Evolutionary conservation across 2,888 invertebrate species (phyloP).

Genomic region (Limnephilus rhombicus): DNA sequence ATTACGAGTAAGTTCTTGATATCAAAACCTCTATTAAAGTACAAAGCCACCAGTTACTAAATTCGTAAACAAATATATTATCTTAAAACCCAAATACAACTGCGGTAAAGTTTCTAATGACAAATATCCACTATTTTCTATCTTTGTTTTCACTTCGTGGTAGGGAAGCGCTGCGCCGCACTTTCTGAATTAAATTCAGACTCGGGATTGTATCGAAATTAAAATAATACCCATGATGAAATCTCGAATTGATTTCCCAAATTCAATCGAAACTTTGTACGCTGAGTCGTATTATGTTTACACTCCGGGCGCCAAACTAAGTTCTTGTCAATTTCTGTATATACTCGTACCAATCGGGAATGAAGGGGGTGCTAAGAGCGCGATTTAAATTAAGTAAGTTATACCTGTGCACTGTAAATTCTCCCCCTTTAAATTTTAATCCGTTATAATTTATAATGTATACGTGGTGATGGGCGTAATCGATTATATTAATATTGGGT

Average conservation of each 20-base stretch:
- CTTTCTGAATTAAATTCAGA: not conserved
- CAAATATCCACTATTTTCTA: not conserved
- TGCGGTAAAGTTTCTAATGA: not conserved
- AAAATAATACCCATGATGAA: not conserved
- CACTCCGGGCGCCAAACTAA: not conserved
- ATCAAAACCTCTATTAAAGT: not conserved
- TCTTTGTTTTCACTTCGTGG: not conserved
- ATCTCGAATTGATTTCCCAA: not conserved
- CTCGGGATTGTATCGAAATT: not conserved
- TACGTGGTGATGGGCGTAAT: not conserved
- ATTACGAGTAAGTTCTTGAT: not conserved
- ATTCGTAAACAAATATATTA: not conserved
- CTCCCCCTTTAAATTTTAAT: not conserved
- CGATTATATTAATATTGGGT: too few relatives aligned
- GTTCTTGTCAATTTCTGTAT: not conserved
- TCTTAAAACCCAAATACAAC: not conserved
- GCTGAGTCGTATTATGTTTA: not conserved
- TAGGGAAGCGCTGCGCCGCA: not conserved
- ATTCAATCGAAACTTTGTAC: not conserved
- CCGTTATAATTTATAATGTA: not conserved
- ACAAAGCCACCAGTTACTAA: not conserved
- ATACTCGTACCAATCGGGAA: not conserved
- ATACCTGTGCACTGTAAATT: not conserved
- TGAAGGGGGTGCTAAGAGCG: not conserved
- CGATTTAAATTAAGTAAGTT: not conserved